phyloP scores from a whole-genome alignment of 2,888 invertebrate species.

The Andrena fulva region DNA sequence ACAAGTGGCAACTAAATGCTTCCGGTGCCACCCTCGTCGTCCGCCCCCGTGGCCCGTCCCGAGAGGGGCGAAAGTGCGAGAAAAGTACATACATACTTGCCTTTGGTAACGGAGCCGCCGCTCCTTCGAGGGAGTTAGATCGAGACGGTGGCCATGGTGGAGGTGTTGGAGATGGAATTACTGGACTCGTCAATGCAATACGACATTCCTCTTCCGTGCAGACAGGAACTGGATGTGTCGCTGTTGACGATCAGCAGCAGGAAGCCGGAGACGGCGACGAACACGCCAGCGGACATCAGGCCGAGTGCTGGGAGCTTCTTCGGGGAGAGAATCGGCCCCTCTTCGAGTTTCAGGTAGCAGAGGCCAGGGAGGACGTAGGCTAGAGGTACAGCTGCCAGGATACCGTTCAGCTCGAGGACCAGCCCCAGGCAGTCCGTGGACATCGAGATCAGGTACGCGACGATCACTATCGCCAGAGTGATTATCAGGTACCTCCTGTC shows the following conservation, averaged over 20 bases:
- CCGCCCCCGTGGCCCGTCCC: background rate
- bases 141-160: background rate
- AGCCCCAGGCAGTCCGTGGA: constrained; percentile 93
- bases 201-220: constrained; percentile 88
- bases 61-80: background rate
- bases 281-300: constrained; percentile 89
- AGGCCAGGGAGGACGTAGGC: constrained; percentile 93
- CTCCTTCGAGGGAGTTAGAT: constrained; percentile 21
- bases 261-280: constrained; percentile 88
- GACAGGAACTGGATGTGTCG: constrained; percentile 86
- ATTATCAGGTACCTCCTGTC: constrained; percentile 87
- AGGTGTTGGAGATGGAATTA: constrained; percentile 24
- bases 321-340: constrained; percentile 88
- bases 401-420: constrained; percentile 93
- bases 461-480: constrained; percentile 89
- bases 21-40: too few species aligned
- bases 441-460: constrained; percentile 91
- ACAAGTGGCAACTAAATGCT: too few species aligned
- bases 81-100: background rate
- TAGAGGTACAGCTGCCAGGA: constrained; percentile 92
- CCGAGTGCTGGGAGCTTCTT: constrained; percentile 90
- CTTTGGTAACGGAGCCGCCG: background rate
- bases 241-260: constrained; percentile 86
- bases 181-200: constrained; percentile 85
- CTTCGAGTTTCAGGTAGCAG: constrained; percentile 91